These are phyloP conservation scores for Mamestra configurata DNA, from an alignment of 1,140 invertebrate species.

Conservation along the genomic window DNA sequence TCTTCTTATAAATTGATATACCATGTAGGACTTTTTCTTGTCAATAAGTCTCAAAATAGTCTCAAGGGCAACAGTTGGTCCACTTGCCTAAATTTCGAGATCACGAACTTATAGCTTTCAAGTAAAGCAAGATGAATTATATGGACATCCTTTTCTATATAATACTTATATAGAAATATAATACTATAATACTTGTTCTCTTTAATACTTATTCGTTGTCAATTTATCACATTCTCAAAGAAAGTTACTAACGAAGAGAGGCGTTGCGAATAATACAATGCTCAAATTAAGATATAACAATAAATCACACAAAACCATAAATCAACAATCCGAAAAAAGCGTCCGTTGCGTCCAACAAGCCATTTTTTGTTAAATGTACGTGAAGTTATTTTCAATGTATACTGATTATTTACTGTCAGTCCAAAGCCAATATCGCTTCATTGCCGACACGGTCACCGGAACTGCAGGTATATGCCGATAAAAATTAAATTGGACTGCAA, in stretches of 20 bases:
- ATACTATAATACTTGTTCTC: too few species aligned
- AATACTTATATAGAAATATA: too few species aligned
- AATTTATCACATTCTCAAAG: background rate
- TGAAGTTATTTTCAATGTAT: constrained; percentile 51
- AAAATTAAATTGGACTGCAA: constrained; percentile 5
- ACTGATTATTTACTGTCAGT: constrained; percentile 52
- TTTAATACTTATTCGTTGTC: background rate
- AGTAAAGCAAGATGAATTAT: too few species aligned
- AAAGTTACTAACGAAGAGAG: constrained; percentile 15
- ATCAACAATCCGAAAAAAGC: constrained; percentile 8
- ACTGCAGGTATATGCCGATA: background rate
- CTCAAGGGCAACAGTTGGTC: too few species aligned
- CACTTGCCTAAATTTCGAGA: too few species aligned
- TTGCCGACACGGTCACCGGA: background rate
- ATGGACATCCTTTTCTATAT: too few species aligned
- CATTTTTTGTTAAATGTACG: background rate
- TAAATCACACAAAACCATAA: constrained; percentile 37
- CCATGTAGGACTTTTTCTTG: too few species aligned
- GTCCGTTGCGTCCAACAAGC: background rate
- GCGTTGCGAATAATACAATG: constrained; percentile 11
- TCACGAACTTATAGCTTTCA: too few species aligned
- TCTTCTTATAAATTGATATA: background rate
- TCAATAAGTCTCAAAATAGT: too few species aligned
- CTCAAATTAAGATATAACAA: constrained; percentile 18
- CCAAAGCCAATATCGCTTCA: constrained; percentile 26